Percentiles rank a stretch among this genome's conserved stretches.
Evolutionary conservation across 2,797 vertebrate genomes (phyloP).

Genomic region (Mormyrops boulengeri): DNA sequence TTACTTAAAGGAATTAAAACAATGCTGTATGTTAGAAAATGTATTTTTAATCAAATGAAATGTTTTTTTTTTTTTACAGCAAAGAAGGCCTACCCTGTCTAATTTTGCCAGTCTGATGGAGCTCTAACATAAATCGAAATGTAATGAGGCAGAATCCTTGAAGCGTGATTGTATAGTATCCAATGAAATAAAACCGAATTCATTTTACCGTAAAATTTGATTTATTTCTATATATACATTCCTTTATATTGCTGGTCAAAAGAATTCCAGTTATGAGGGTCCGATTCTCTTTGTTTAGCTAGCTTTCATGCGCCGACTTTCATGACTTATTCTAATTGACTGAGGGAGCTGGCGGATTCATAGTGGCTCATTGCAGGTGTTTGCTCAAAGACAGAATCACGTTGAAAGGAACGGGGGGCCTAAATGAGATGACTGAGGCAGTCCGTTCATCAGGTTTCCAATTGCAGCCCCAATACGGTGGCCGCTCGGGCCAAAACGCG

Average conservation of each 20-base stretch:
- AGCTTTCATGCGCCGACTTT: neutral
- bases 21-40: neutral
- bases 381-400: neutral
- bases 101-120: neutral
- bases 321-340: neutral
- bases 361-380: neutral
- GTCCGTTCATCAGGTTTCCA: neutral
- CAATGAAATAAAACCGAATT: neutral
- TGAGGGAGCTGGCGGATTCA: neutral
- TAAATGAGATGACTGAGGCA: neutral
- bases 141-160: neutral
- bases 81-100: neutral
- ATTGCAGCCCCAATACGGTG: neutral
- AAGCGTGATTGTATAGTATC: neutral
- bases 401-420: neutral
- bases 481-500: neutral
- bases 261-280: neutral
- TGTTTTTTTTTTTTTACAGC: neutral
- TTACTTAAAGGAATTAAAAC: neutral
- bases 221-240: conserved; percentile 6
- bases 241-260: neutral
- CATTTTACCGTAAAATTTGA: neutral
- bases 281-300: neutral
- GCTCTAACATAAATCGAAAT: neutral
- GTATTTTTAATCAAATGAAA: neutral